phyloP scores from a whole-genome alignment of 2,797 vertebrate species.

The Enteromius treurensis region DNA sequence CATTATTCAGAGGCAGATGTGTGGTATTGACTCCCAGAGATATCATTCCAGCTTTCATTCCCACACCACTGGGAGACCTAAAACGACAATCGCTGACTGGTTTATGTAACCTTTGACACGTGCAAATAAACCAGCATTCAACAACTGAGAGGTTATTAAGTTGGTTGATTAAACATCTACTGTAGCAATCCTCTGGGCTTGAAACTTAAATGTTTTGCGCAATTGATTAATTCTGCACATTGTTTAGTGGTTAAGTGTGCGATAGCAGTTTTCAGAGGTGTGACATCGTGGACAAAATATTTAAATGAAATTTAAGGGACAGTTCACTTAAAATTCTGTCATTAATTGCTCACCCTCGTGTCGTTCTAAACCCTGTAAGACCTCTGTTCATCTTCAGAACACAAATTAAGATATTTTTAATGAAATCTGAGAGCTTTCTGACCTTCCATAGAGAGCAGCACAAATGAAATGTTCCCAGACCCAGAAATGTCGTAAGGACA shows the following conservation, averaged over 20 bases:
- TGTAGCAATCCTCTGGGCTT: background rate
- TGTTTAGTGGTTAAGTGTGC: background rate
- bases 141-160: slow-evolving; percentile 65
- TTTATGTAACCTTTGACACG: slow-evolving; percentile 77
- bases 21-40: slow-evolving; percentile 72
- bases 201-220: background rate
- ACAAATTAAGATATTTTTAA: too few species aligned
- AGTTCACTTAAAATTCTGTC: too few species aligned
- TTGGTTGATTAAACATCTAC: slow-evolving; percentile 47
- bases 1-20: slow-evolving; percentile 80
- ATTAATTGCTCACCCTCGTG: too few species aligned
- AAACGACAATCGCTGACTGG: slow-evolving; percentile 73
- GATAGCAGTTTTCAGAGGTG: background rate
- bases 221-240: background rate
- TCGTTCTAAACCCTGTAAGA: too few species aligned
- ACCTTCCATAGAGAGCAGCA: too few species aligned
- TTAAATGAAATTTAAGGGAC: background rate
- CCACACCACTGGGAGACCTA: slow-evolving; percentile 64
- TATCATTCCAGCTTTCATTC: slow-evolving; percentile 76
- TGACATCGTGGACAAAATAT: background rate
- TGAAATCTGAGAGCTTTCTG: too few species aligned
- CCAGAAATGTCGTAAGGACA: too few species aligned
- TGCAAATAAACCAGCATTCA: slow-evolving; percentile 74
- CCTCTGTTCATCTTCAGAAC: too few species aligned
- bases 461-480: too few species aligned